Evolutionary conservation across 2,888 invertebrate genomes (phyloP), one percentile per base, ranked within the genome.

Genomic region (Seira musarum): DNA sequence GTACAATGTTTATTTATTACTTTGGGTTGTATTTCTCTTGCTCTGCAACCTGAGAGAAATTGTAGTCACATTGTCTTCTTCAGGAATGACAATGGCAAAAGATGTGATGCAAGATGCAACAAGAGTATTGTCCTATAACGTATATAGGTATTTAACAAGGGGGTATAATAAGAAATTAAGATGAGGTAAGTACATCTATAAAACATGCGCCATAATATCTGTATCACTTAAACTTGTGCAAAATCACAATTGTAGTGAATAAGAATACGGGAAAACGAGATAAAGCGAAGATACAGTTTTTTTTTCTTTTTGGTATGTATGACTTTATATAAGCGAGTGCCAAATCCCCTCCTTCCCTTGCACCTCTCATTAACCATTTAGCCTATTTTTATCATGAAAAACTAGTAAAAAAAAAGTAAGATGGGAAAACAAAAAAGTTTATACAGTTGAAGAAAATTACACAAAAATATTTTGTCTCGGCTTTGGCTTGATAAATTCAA

Each of bases 361-460:
- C 74, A 74, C 80, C 75, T 80, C 80, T 80, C 80, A 80, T 80
- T 80, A 80, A 75, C 70, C 57, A 75, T 75, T 80, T 80, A 75
- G 80, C 80, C 80, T 80, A 80, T 80, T 80, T 80, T 75, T 80
- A 80, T 75, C 80, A 69, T n/a, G 35, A 69, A 13, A 40, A 40
- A 40, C 40, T 40, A 40, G 6, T n/a, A n/a, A 40, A 13, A 40
- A 40, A 8, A 6, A 40, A 40, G 6, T 40, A 8, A 13, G 40
- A 40, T 40, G 40, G 13, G 40, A 40, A 40, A 40, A 40, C 40
- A 40, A 40, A n/a, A n/a, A 40, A 40, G 40, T 40, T 40, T 40
- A 13, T 40, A 6, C 13, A 40, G 40, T 40, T 40, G 40, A 13
- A 13, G 40, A 40, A 40, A 40, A 40, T 40, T 40, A 40, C 40